These are phyloP conservation scores for Octodonta nipae DNA, from an alignment of 2,888 invertebrate species.

Conservation along the genomic window DNA sequence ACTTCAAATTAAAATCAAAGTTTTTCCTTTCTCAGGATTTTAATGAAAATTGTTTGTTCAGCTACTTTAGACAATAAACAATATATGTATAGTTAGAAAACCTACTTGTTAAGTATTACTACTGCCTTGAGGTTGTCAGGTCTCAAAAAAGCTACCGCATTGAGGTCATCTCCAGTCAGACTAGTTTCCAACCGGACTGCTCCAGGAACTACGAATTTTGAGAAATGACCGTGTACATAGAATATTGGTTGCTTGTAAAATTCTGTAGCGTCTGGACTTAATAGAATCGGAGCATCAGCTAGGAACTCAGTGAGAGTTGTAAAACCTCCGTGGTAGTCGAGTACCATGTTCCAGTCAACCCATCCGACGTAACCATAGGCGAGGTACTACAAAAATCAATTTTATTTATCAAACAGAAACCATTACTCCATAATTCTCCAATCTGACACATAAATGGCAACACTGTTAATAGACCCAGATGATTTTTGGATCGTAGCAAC, in stretches of 20 bases:
- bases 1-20: no score
- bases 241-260: slow-evolving; percentile 1
- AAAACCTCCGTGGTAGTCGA: not conserved
- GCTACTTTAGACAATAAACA: no score
- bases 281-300: not conserved
- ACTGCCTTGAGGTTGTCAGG: not conserved
- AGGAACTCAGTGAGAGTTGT: slow-evolving; percentile 33
- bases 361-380: not conserved
- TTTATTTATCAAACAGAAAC: no score
- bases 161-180: slow-evolving; percentile 16
- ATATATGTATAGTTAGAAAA: no score
- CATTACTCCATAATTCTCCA: no score
- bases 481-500: no score
- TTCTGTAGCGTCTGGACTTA: not conserved
- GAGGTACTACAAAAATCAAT: not conserved
- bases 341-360: not conserved
- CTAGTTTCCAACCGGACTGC: slow-evolving; percentile 8
- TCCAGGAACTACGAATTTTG: not conserved
- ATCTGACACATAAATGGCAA: no score
- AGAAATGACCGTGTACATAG: not conserved
- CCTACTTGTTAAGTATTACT: slow-evolving; percentile 2
- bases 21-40: no score
- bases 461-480: no score
- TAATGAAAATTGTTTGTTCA: no score
- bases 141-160: slow-evolving; percentile 12